These are phyloP conservation scores for Pollicipes pollicipes DNA, from an alignment of 1,140 invertebrate genomes.

Conservation along the genomic window DNA sequence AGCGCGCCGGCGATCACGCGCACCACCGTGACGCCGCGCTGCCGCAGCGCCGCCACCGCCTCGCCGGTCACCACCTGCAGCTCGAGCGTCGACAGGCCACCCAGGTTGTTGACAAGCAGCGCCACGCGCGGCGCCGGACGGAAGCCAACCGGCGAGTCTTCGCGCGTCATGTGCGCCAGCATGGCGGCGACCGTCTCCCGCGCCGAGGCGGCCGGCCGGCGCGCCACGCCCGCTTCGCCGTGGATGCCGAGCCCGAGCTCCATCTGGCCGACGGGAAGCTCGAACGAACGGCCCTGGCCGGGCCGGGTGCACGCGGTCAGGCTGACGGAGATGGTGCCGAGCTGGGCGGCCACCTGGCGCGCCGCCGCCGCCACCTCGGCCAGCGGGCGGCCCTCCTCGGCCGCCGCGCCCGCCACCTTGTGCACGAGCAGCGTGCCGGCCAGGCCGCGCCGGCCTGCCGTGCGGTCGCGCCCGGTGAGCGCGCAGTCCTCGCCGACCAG, in stretches of 20 bases:
- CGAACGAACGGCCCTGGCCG: slow-evolving; percentile 41
- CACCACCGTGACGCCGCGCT: not conserved
- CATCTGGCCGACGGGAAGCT: slow-evolving; percentile 44
- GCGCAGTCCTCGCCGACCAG: slow-evolving; percentile 56
- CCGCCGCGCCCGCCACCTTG: slow-evolving; percentile 56
- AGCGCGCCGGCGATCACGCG: not conserved
- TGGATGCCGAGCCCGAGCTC: slow-evolving; percentile 70
- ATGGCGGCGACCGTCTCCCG: slow-evolving; percentile 29
- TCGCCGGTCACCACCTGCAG: slow-evolving; percentile 53
- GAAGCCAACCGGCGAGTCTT: slow-evolving; percentile 27
- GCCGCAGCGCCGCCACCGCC: slow-evolving; percentile 27
- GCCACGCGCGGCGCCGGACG: slow-evolving; percentile 36
- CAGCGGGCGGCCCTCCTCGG: slow-evolving; percentile 32
- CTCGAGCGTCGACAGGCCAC: slow-evolving; percentile 54
- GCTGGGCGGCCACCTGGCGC: not conserved
- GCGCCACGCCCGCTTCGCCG: slow-evolving; percentile 63
- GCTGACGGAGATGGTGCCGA: not conserved
- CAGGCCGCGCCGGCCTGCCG: slow-evolving; percentile 49
- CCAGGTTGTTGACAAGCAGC: slow-evolving; percentile 61
- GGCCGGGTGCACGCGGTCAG: not conserved
- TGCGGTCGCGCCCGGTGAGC: slow-evolving; percentile 31
- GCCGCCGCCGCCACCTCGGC: slow-evolving; percentile 31
- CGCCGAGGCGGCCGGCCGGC: slow-evolving; percentile 35
- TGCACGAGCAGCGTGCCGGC: slow-evolving; percentile 50
- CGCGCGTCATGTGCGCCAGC: slow-evolving; percentile 31